Conservation (phyloP, 2,888 invertebrate species). For the Blastobasis adustella region DNA sequence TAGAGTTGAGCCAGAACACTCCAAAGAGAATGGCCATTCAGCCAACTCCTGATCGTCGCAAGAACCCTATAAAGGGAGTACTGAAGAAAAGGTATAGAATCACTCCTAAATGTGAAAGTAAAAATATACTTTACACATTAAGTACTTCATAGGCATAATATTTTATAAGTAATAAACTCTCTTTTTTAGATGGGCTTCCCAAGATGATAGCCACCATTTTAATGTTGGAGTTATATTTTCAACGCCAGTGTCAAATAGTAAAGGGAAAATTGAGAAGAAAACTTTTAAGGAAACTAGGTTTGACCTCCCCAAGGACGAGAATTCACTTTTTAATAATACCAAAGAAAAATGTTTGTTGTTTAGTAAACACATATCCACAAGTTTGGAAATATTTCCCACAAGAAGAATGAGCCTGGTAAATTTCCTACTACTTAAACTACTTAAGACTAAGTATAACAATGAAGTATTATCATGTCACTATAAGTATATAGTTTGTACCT, state of each 20-base stretch:
- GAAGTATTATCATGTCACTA: too few species aligned
- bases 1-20: slow-evolving; percentile 80
- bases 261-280: slow-evolving; percentile 56
- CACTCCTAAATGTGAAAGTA: neutral
- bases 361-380: slow-evolving; percentile 62
- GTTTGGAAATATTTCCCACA: slow-evolving; percentile 69
- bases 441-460: too few species aligned
- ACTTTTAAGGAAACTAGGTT: slow-evolving; percentile 77
- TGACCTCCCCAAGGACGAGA: slow-evolving; percentile 71
- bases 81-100: slow-evolving; percentile 71
- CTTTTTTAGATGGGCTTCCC: slow-evolving; percentile 69
- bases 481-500: too few species aligned
- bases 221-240: slow-evolving; percentile 85
- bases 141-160: neutral
- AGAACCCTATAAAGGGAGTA: slow-evolving; percentile 74
- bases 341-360: slow-evolving; percentile 60
- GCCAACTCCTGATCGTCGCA: slow-evolving; percentile 63
- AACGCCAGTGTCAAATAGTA: slow-evolving; percentile 78
- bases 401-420: slow-evolving; percentile 44
- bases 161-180: neutral
- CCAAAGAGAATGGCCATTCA: slow-evolving; percentile 77
- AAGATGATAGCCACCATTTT: slow-evolving; percentile 74
- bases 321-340: slow-evolving; percentile 34
- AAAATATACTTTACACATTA: neutral
- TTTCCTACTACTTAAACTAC: too few species aligned